These are phyloP conservation scores for Conger conger DNA, from an alignment of 2,113 vertebrate genomes.

Conservation along the genomic window DNA sequence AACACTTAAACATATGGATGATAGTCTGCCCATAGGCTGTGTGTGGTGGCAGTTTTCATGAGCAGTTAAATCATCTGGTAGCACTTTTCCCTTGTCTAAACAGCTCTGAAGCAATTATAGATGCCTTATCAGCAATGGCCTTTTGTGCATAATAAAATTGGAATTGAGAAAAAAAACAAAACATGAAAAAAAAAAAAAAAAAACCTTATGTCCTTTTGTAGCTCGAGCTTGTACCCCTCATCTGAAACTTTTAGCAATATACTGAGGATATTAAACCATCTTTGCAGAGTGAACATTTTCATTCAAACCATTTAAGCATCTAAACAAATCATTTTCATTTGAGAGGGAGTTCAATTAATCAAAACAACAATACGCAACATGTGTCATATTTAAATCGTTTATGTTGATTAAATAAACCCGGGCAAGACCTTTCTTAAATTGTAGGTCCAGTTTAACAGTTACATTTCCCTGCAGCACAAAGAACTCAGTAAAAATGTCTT, in stretches of 20 bases:
- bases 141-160: background rate
- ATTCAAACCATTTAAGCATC: background rate
- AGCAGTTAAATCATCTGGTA: slow-evolving; percentile 29
- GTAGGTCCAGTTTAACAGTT: background rate
- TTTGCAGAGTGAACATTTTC: background rate
- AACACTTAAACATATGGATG: background rate
- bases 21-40: background rate
- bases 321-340: background rate
- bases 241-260: background rate
- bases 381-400: background rate
- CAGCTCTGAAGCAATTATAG: slow-evolving; percentile 21
- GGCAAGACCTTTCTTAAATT: background rate
- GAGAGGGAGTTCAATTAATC: background rate
- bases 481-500: slow-evolving; percentile 31
- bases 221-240: background rate
- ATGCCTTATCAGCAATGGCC: slow-evolving; percentile 28
- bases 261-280: background rate
- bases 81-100: slow-evolving; percentile 15
- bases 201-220: too few relatives aligned
- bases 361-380: background rate
- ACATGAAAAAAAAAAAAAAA: too few relatives aligned
- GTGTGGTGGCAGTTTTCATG: slow-evolving; percentile 3
- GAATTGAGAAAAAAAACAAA: background rate
- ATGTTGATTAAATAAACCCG: background rate
- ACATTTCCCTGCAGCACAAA: background rate